Evolutionary conservation across 2,797 vertebrate genomes (phyloP), one percentile per base, ranked within the genome.

Genomic region (Artibeus lituratus): DNA sequence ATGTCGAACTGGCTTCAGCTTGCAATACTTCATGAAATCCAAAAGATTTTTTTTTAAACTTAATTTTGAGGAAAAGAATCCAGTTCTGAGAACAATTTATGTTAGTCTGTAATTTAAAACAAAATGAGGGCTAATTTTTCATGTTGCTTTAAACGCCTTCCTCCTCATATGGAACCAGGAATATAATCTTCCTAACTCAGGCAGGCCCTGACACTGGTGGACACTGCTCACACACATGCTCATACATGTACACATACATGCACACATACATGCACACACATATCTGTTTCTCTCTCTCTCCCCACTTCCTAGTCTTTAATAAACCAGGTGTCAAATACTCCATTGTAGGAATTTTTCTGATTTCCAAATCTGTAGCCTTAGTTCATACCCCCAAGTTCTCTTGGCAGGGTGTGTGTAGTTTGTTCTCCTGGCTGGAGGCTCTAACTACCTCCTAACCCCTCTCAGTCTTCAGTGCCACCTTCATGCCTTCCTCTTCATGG

Each of bases 51-150:
- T 53, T 55, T 55, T 22, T 24, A 57, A 95, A 42, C 37, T 97
- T 94, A n/a, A 86, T 94, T 97, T 90, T 42, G 72, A 90, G 87
- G 85, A 89, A 94, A 87, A 94, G 95, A 96, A 95, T 97, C 94
- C 97, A 97, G 94, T 97, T 97, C 70, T 96, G 93, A 97, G 93
- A 97, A 97, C 81, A 97, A 96, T 94, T 91, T 98, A 97, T 95
- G 85, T 88, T 37, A 96, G 92, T 92, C 91, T 96, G 49, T 67
- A 85, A 94, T 22, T 92, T 70, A 89, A 96, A 93, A 96, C 95
- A 97, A 98, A 95, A 96, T 0, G 42, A 97, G 91, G 87, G 78
- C 37, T 86, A 88, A 87, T 93, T 51, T 65, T 39, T 19, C 81
- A 49, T 29, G 37, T 94, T 97, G 96, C 81, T 94, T 95, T 90